A percentile compares a stretch with the other conserved stretches of the same genome.
phyloP scores from a whole-genome alignment of 2,113 vertebrate species.

The Atractosteus spatula region DNA sequence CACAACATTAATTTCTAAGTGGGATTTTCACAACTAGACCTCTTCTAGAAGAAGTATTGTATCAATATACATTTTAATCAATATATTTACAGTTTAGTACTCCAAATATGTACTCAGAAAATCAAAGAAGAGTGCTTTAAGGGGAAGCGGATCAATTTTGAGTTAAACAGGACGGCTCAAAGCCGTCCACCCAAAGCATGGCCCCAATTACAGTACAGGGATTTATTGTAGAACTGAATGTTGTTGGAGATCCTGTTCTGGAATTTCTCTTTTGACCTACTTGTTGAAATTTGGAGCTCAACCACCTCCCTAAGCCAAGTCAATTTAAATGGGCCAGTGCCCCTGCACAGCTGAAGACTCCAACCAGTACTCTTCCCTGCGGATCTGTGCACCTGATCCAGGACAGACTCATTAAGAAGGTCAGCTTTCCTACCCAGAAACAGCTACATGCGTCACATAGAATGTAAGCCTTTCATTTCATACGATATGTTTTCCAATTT shows the following conservation, averaged over 20 bases:
- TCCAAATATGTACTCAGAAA: too few species aligned
- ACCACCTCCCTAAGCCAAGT: slow-evolving; percentile 9
- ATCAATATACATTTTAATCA: too few species aligned
- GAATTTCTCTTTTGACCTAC: slow-evolving; percentile 28
- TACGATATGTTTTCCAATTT: too few species aligned
- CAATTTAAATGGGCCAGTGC: slow-evolving; percentile 25
- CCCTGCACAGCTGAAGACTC: background rate
- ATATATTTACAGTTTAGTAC: too few species aligned
- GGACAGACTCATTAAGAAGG: background rate
- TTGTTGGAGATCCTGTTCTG: background rate
- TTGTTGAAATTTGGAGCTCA: slow-evolving; percentile 16
- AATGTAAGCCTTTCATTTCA: too few species aligned
- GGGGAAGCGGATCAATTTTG: too few species aligned
- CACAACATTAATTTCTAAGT: background rate
- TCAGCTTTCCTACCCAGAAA: too few species aligned
- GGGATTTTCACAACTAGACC: too few species aligned
- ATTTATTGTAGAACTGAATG: background rate
- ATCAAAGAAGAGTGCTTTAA: too few species aligned
- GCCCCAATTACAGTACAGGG: background rate
- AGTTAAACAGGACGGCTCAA: too few species aligned
- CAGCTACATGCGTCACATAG: too few species aligned
- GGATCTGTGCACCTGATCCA: background rate
- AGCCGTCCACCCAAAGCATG: background rate
- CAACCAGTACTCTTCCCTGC: background rate
- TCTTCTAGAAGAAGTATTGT: too few species aligned